Percentiles rank a stretch among this genome's conserved stretches.
Conservation (phyloP, 2,888 invertebrate species). For the Thysanoteuthis rhombus region DNA sequence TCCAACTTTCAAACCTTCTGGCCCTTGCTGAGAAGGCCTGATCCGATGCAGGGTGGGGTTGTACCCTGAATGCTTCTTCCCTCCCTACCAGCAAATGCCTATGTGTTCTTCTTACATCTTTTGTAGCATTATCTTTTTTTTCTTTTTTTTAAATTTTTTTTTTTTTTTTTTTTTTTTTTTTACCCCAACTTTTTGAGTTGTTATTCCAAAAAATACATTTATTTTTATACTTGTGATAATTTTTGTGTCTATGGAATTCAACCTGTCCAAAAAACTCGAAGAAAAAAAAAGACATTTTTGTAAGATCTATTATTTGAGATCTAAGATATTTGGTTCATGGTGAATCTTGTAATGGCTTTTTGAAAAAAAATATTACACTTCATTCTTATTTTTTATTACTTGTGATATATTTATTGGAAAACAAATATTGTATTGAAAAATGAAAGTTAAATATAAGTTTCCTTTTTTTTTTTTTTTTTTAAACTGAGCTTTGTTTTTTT, state of each 20-base stretch:
- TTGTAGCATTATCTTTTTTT: background rate
- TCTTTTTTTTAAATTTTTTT: background rate
- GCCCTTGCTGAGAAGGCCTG: too few species aligned
- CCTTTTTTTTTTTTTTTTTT: too few species aligned
- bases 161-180: background rate
- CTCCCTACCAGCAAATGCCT: too few species aligned
- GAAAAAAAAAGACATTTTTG: background rate
- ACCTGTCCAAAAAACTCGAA: background rate
- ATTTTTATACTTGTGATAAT: background rate
- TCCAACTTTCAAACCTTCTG: too few species aligned
- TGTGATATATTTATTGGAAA: slow-evolving; percentile 12
- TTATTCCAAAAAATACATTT: background rate
- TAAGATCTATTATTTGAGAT: background rate
- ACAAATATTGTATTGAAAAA: background rate
- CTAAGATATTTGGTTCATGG: background rate
- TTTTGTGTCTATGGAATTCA: background rate
- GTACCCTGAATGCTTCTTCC: too few species aligned
- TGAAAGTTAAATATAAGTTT: too few species aligned
- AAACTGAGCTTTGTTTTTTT: too few species aligned
- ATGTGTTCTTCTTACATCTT: too few species aligned
- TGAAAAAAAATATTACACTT: background rate
- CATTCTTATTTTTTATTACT: background rate
- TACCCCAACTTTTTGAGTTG: background rate
- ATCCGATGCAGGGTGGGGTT: too few species aligned
- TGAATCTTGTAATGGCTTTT: background rate